A percentile compares a stretch with the other conserved stretches of the same genome.
These are phyloP conservation scores for Onychostoma macrolepis DNA, from an alignment of 2,113 vertebrate species.

Conservation along the genomic window DNA sequence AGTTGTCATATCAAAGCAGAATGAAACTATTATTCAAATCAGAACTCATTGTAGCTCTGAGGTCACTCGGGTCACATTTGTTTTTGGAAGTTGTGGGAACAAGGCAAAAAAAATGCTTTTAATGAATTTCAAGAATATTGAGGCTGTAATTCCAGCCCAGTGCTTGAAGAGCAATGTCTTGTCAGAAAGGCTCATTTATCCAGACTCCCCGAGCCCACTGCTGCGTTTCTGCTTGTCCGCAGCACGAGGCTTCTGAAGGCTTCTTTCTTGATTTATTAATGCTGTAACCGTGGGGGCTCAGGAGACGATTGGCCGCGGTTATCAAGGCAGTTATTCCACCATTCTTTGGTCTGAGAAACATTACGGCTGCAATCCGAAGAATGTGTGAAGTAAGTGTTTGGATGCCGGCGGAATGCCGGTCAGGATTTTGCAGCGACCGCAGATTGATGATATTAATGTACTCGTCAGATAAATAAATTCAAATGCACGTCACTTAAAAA, in stretches of 20 bases:
- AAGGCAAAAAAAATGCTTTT: not conserved
- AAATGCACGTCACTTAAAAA: conserved; percentile 30
- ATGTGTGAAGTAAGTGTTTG: conserved; percentile 57
- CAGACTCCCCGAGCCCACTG: not conserved
- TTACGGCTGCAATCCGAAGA: conserved; percentile 39
- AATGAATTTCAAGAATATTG: not conserved
- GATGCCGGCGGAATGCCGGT: conserved; percentile 10
- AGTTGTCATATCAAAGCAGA: not conserved
- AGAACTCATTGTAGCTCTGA: not conserved
- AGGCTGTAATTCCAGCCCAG: not conserved
- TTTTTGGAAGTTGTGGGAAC: not conserved
- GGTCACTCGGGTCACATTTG: not conserved
- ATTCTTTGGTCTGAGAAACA: conserved; percentile 38
- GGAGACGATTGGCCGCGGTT: conserved; percentile 21
- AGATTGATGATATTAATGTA: conserved; percentile 40
- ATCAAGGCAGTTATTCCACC: conserved; percentile 26
- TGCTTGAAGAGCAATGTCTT: not conserved
- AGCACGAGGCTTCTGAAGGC: not conserved
- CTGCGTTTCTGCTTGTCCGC: not conserved
- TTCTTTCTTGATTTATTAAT: conserved; percentile 47
- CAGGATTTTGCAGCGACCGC: not conserved
- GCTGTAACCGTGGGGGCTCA: conserved; percentile 31
- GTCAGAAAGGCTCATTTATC: conserved; percentile 30
- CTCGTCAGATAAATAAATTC: conserved; percentile 42
- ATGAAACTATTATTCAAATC: not conserved